Evolutionary conservation across 1,140 invertebrate genomes (phyloP).

Genomic region (Danaus plexippus): DNA sequence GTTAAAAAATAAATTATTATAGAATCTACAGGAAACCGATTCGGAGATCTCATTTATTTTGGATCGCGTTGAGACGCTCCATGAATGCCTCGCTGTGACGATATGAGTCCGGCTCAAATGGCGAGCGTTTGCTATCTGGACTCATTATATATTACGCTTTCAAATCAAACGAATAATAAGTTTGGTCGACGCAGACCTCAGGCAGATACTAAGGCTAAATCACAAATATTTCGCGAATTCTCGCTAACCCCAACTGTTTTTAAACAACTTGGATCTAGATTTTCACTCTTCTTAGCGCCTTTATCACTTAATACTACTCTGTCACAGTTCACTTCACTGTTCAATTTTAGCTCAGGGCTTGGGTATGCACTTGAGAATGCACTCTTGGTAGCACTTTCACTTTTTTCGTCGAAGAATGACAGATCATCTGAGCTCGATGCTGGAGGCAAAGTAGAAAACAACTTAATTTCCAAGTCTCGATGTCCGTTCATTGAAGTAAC

Average conservation of each 20-base stretch:
- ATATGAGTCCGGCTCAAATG: conserved; percentile 68
- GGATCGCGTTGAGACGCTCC: conserved; percentile 55
- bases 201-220: conserved; percentile 68
- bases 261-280: conserved; percentile 47
- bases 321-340: conserved; percentile 58
- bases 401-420: conserved; percentile 63
- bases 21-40: conserved; percentile 69
- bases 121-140: conserved; percentile 52
- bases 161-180: conserved; percentile 37
- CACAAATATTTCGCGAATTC: conserved; percentile 60
- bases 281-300: conserved; percentile 48
- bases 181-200: conserved; percentile 50
- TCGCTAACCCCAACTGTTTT: conserved; percentile 36
- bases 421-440: conserved; percentile 54
- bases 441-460: conserved; percentile 76
- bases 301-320: conserved; percentile 46
- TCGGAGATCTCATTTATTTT: conserved; percentile 65
- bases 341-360: conserved; percentile 48
- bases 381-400: conserved; percentile 62
- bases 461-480: conserved; percentile 83
- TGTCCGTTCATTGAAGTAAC: conserved; percentile 84
- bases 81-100: conserved; percentile 57
- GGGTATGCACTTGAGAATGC: conserved; percentile 50
- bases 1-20: conserved; percentile 70
- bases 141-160: conserved; percentile 41